phyloP scores from a whole-genome alignment of 2,888 invertebrate genomes.

The Abrostola triplasia region DNA sequence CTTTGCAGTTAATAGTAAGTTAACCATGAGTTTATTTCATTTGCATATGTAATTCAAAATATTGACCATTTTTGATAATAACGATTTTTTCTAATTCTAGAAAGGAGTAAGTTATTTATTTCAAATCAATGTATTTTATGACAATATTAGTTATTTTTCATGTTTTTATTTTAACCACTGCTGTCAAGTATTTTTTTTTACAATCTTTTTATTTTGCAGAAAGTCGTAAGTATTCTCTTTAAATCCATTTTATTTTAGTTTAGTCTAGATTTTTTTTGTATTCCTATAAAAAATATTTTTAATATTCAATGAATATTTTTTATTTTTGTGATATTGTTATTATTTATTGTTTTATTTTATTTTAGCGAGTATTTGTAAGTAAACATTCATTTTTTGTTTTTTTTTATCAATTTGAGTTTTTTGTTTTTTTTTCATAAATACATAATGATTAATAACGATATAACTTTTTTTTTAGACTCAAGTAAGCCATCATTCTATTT shows the following conservation, averaged over 20 bases:
- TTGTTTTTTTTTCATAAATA: not conserved
- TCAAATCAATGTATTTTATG: too few species aligned
- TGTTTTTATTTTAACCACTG: too few species aligned
- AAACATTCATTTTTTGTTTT: not conserved
- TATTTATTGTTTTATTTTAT: not conserved
- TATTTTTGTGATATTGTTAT: not conserved
- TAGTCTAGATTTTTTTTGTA: too few species aligned
- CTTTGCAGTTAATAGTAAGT: too few species aligned
- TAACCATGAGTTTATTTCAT: too few species aligned
- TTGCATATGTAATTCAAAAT: too few species aligned
- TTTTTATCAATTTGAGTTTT: not conserved
- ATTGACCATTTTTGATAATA: not conserved
- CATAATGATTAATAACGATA: too few species aligned
- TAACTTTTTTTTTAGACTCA: not conserved
- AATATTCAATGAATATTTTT: not conserved
- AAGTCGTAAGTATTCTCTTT: too few species aligned
- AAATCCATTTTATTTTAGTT: too few species aligned
- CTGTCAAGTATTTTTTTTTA: too few species aligned
- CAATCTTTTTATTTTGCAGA: too few species aligned
- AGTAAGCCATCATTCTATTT: not conserved
- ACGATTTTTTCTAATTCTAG: not conserved
- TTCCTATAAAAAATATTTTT: not conserved
- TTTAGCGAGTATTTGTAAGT: not conserved
- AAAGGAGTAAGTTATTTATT: constrained; percentile 1
- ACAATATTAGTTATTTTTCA: too few species aligned